Percentiles rank a stretch among this genome's conserved stretches.
phyloP scores from a whole-genome alignment of 1,140 invertebrate genomes.

The Thrips palmi region DNA sequence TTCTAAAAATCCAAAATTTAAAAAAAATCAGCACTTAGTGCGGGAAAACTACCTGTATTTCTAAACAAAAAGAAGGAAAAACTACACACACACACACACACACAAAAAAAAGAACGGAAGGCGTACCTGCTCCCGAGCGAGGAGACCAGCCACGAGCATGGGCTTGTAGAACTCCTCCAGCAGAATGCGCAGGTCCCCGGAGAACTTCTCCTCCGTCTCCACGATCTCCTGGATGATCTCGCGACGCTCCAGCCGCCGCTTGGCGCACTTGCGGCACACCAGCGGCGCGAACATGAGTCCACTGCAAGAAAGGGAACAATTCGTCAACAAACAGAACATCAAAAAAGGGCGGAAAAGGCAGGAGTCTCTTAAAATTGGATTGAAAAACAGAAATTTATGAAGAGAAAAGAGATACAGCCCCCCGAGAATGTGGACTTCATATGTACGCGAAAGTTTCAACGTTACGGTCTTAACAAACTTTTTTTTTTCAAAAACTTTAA shows the following conservation, averaged over 20 bases:
- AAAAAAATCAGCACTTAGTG: no score
- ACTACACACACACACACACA: no score
- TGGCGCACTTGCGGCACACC: constrained; percentile 72
- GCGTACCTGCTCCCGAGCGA: constrained; percentile 45
- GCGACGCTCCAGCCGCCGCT: constrained; percentile 72
- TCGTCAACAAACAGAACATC: neutral
- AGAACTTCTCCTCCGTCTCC: constrained; percentile 91
- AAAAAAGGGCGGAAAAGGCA: neutral
- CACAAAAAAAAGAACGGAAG: neutral
- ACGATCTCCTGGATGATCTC: constrained; percentile 92
- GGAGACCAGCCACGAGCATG: constrained; percentile 70
- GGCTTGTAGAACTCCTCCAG: constrained; percentile 87
- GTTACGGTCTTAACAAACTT: no score
- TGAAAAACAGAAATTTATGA: neutral
- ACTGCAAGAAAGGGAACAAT: constrained; percentile 22
- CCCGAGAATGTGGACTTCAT: no score
- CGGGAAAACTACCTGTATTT: no score
- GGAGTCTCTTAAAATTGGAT: neutral
- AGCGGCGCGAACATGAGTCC: constrained; percentile 54
- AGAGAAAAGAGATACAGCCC: no score
- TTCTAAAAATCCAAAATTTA: no score
- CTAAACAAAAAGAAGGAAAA: no score
- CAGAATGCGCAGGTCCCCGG: constrained; percentile 76
- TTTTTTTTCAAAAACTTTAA: no score
- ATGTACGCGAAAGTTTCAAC: no score